Conservation (phyloP, 2,797 vertebrate species). For the Amblyopsis hoosieri region DNA sequence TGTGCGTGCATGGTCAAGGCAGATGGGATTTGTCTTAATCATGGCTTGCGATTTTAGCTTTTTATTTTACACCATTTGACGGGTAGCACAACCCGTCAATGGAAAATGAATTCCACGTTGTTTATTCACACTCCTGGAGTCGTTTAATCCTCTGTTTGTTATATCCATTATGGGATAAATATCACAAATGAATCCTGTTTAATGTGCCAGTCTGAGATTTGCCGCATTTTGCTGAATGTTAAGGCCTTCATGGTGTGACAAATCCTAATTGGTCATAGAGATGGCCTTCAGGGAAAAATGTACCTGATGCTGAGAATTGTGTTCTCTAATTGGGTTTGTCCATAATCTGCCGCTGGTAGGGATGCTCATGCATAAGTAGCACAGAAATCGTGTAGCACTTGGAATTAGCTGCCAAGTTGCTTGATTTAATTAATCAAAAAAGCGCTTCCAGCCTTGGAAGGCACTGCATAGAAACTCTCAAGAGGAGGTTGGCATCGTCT, state of each 20-base stretch:
- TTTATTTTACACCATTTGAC: conserved; percentile 27
- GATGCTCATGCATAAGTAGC: conserved; percentile 70
- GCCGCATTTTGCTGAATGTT: conserved; percentile 53
- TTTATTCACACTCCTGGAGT: conserved; percentile 54
- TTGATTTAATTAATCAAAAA: conserved; percentile 82
- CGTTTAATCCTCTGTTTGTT: conserved; percentile 65
- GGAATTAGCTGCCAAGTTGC: conserved; percentile 76
- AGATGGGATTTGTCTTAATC: conserved; percentile 28
- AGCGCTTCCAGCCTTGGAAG: conserved; percentile 71
- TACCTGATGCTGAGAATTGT: conserved; percentile 75
- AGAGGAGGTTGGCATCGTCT: conserved; percentile 66
- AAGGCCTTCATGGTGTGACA: conserved; percentile 73
- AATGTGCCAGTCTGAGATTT: conserved; percentile 60
- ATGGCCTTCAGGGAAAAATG: conserved; percentile 72
- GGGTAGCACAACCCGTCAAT: conserved; percentile 56
- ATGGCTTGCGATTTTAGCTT: conserved; percentile 40
- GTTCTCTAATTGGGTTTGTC: conserved; percentile 78
- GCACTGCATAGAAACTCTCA: conserved; percentile 58
- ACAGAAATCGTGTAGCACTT: conserved; percentile 75
- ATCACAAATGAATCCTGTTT: conserved; percentile 70
- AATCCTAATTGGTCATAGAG: conserved; percentile 79
- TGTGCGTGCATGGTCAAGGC: conserved; percentile 1
- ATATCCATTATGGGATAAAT: conserved; percentile 65
- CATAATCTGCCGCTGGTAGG: conserved; percentile 73
- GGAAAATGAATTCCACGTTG: conserved; percentile 48